A percentile compares a stretch with the other conserved stretches of the same genome.
These are phyloP conservation scores for Chiridota heheva DNA, from an alignment of 35 echinoderm and acorn worm genomes.

Conservation along the genomic window DNA sequence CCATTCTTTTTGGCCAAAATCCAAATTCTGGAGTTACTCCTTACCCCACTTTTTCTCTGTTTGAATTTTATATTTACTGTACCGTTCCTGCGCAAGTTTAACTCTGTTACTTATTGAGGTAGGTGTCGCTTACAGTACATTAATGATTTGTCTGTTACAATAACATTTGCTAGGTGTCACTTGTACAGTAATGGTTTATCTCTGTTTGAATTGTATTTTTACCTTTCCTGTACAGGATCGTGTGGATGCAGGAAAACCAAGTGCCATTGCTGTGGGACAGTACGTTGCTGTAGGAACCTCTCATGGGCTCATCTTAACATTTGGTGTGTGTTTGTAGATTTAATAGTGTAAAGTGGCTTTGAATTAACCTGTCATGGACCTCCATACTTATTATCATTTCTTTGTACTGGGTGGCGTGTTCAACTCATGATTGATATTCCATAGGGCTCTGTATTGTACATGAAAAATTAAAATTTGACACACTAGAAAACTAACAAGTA, in stretches of 20 bases:
- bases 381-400: not conserved
- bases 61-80: too few species aligned
- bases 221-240: conserved; percentile 58
- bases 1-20: too few species aligned
- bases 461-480: not conserved
- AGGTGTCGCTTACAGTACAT: too few species aligned
- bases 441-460: not conserved
- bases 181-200: too few species aligned
- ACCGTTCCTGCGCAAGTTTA: too few species aligned
- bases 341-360: not conserved
- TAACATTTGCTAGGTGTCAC: too few species aligned
- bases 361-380: not conserved
- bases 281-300: conserved; percentile 88
- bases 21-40: too few species aligned
- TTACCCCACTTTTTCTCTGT: too few species aligned
- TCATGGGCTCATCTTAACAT: conserved; percentile 92
- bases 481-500: not conserved
- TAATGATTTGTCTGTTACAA: too few species aligned
- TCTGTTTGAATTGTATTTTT: not conserved
- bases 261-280: conserved; percentile 79
- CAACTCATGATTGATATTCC: not conserved
- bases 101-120: too few species aligned
- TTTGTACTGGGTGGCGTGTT: not conserved
- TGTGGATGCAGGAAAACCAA: conserved; percentile 93
- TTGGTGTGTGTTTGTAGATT: conserved; percentile 55